Percentiles rank a stretch among this genome's conserved stretches.
phyloP scores from a whole-genome alignment of 92 coral and sea anemone genomes.

The Porites cylindrica region DNA sequence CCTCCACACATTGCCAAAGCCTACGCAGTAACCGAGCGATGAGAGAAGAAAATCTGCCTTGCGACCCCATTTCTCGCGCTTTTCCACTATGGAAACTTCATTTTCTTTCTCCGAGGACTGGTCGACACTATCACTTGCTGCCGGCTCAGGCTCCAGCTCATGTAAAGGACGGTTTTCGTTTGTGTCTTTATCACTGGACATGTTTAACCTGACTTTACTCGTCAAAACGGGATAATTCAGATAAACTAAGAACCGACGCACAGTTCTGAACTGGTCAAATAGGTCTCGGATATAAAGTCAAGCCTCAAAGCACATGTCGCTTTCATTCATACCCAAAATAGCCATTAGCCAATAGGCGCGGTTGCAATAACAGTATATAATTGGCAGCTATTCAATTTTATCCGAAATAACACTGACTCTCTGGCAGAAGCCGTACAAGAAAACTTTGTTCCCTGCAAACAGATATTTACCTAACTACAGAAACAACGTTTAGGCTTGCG shows the following conservation, averaged over 20 bases:
- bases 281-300: not conserved
- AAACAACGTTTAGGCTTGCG: too few species aligned
- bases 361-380: too few species aligned
- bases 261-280: not conserved
- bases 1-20: slow-evolving; percentile 82
- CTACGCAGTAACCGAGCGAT: slow-evolving; percentile 77
- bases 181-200: not conserved
- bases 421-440: too few species aligned
- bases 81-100: not conserved
- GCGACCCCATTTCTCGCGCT: slow-evolving; percentile 64
- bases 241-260: not conserved
- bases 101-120: not conserved
- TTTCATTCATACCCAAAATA: too few species aligned
- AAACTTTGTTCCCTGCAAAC: too few species aligned
- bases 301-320: not conserved
- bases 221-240: not conserved
- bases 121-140: not conserved
- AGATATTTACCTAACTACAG: too few species aligned
- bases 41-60: slow-evolving; percentile 71
- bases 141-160: not conserved
- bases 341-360: too few species aligned
- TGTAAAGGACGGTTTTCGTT: not conserved
- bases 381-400: too few species aligned
- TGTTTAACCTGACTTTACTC: not conserved
- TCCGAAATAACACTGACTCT: too few species aligned